Evolutionary conservation across 2,888 invertebrate genomes (phyloP), one percentile per base, ranked within the genome.

Genomic region (Automeris io): DNA sequence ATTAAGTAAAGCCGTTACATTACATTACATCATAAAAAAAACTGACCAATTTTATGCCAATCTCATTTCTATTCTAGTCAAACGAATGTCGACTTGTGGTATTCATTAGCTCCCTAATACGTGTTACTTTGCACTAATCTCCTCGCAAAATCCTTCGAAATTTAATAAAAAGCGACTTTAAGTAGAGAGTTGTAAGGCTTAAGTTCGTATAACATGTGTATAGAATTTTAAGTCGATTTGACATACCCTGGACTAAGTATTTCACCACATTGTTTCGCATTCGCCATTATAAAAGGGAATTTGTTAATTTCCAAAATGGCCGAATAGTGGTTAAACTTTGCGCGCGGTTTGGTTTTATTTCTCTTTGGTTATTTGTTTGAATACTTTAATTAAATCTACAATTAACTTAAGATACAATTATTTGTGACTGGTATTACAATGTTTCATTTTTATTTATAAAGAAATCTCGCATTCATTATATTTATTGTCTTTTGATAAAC

Each of bases 21-120:
- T n/a, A n/a, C n/a, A n/a, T n/a, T n/a, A n/a, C n/a, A n/a, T n/a
- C n/a, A n/a, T n/a, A n/a, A n/a, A n/a, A 29, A 29, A n/a, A 16
- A 29, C 29, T 16, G 8, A 8, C 16, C 16, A 29, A n/a, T 16
- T 16, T n/a, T 1, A 2, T 16, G 13, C n/a, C 29, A 32, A 49
- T 49, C 49, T 53, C 52, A 56, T 58, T 55, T 49, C 54, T 61
- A 59, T 70, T 66, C 61, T 53, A 59, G 54, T 53, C 61, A 46
- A 66, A 63, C 62, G 53, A 52, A 43, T 59, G 51, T 66, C 69
- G 74, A 78, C 77, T 81, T 77, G 78, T 61, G 77, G 77, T 72
- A 72, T 80, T 79, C 79, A 80, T 78, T 78, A 77, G 75, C 69
- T 69, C 63, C 63, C 72, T 79, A 80, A 80, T 80, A 77, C 77